Conservation (phyloP, 2,888 invertebrate species). For the Drosophila rellima region DNA sequence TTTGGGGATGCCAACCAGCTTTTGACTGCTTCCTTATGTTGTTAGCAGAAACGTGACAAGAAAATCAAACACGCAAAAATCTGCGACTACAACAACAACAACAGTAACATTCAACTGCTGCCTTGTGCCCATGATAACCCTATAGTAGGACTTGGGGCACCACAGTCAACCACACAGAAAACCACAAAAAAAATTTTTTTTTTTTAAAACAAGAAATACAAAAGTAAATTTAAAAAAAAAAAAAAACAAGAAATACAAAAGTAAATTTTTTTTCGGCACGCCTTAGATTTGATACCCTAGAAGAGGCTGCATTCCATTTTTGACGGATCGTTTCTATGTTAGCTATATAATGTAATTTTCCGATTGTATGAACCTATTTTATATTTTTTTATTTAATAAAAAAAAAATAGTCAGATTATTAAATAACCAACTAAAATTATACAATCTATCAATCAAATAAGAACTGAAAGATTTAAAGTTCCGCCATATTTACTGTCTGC, state of each 20-base stretch:
- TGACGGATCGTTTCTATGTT: no score
- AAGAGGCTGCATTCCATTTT: neutral
- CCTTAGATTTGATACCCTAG: neutral
- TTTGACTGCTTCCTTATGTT: slow-evolving; percentile 82
- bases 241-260: neutral
- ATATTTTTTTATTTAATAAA: no score
- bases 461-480: no score
- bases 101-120: slow-evolving; percentile 35
- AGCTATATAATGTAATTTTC: no score
- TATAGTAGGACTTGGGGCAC: slow-evolving; percentile 35
- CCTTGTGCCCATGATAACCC: slow-evolving; percentile 58
- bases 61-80: slow-evolving; percentile 82
- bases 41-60: slow-evolving; percentile 83
- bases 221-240: neutral
- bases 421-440: no score
- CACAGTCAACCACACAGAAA: slow-evolving; percentile 29
- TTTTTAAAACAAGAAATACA: neutral
- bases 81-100: slow-evolving; percentile 48
- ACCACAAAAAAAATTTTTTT: slow-evolving; percentile 16
- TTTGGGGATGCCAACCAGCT: slow-evolving; percentile 69
- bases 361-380: no score
- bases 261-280: neutral
- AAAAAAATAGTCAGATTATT: no score
- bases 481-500: no score
- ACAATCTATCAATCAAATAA: no score